phyloP scores from a whole-genome alignment of 2,888 invertebrate species.

The Sclerodermus sp. region DNA sequence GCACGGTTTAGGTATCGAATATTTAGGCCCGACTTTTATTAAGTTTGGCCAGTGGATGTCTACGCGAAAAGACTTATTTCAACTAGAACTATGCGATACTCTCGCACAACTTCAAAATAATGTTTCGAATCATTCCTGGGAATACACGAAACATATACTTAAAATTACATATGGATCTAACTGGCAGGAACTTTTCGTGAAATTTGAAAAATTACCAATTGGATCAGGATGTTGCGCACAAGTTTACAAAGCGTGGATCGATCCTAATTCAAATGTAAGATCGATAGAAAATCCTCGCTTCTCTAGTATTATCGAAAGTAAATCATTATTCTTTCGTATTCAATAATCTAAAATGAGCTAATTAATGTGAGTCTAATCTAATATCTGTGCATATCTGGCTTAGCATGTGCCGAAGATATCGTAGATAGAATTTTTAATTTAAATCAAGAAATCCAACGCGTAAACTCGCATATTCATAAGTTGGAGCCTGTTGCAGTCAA shows the following conservation, averaged over 20 bases:
- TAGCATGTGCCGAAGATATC: too few species aligned
- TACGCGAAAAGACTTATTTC: slow-evolving; percentile 59
- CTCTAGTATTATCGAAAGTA: slow-evolving; percentile 27
- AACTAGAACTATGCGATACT: slow-evolving; percentile 54
- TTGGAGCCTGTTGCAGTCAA: slow-evolving; percentile 53
- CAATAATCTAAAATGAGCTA: too few species aligned
- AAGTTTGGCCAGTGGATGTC: slow-evolving; percentile 62
- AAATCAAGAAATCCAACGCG: neutral
- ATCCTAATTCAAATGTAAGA: slow-evolving; percentile 18
- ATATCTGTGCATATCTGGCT: too few species aligned
- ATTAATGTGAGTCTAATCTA: too few species aligned
- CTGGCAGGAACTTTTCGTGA: slow-evolving; percentile 51
- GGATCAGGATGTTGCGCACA: slow-evolving; percentile 63
- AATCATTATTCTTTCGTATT: neutral
- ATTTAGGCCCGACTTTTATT: slow-evolving; percentile 59
- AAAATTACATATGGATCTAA: slow-evolving; percentile 48
- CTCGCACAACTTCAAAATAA: slow-evolving; percentile 52
- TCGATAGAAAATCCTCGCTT: slow-evolving; percentile 12
- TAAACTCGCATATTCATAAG: too few species aligned
- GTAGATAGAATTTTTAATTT: slow-evolving; percentile 7
- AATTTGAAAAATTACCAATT: slow-evolving; percentile 53
- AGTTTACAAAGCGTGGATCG: slow-evolving; percentile 52
- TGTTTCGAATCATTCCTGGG: slow-evolving; percentile 53
- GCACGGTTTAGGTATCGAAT: slow-evolving; percentile 46
- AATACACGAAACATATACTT: slow-evolving; percentile 46